phyloP scores from a whole-genome alignment of 1,140 invertebrate genomes.

The Cephus cinctus region DNA sequence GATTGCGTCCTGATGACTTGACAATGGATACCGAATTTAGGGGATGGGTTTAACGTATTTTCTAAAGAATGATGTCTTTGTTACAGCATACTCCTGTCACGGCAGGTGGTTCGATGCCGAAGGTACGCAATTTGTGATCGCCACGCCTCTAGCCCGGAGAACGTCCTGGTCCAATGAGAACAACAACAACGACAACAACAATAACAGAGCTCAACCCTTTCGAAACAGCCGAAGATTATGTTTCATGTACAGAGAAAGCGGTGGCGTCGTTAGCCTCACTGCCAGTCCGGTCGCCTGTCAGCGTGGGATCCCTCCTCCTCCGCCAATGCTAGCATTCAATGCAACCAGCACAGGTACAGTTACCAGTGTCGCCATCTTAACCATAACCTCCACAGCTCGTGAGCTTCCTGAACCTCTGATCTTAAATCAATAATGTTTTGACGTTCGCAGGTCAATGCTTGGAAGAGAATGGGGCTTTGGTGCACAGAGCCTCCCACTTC shows the following conservation, averaged over 20 bases:
- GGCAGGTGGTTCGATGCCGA: constrained; percentile 74
- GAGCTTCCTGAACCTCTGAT: constrained; percentile 9
- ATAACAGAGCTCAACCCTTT: constrained; percentile 47
- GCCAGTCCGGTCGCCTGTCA: constrained; percentile 57
- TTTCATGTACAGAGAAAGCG: constrained; percentile 59
- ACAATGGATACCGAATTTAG: no score
- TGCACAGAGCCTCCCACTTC: constrained; percentile 41
- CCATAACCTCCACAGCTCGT: constrained; percentile 1
- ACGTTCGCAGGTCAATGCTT: constrained; percentile 47
- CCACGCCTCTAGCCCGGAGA: constrained; percentile 64
- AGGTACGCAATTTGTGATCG: constrained; percentile 73
- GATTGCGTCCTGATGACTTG: not conserved
- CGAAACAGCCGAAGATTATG: constrained; percentile 57
- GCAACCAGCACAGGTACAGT: constrained; percentile 59
- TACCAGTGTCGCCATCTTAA: constrained; percentile 1
- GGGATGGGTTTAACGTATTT: constrained; percentile 8
- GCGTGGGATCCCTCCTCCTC: constrained; percentile 50
- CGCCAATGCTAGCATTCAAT: constrained; percentile 57
- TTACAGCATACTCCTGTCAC: constrained; percentile 81
- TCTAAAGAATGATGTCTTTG: constrained; percentile 17
- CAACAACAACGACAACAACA: no score
- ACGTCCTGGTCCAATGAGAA: constrained; percentile 46
- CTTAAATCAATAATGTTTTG: constrained; percentile 17
- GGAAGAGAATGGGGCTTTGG: constrained; percentile 42
- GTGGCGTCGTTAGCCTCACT: constrained; percentile 56